A percentile compares a stretch with the other conserved stretches of the same genome.
Conservation (phyloP, 2,888 invertebrate species). For the Flexamia atlantica region DNA sequence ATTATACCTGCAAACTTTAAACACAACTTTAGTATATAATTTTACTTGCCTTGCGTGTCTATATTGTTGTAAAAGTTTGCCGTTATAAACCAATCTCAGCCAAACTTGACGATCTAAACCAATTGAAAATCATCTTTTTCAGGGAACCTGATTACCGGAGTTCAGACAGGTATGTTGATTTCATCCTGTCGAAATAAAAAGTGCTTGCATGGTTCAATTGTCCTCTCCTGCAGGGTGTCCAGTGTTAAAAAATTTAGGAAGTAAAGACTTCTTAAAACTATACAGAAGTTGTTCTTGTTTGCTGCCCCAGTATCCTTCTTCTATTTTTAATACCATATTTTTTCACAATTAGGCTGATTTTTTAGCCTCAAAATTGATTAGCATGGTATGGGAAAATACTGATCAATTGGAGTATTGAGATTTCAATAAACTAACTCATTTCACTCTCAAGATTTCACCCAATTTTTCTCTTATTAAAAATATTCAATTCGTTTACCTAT, state of each 20-base stretch:
- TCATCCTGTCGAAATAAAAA: constrained; percentile 25
- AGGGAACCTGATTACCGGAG: constrained; percentile 67
- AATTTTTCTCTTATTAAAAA: too few species aligned
- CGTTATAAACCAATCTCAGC: background rate
- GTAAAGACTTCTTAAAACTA: constrained; percentile 16
- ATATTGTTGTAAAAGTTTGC: background rate
- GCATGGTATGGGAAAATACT: too few species aligned
- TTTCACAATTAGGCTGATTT: too few species aligned
- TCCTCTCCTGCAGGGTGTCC: constrained; percentile 16
- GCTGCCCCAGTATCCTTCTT: too few species aligned
- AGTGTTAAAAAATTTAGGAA: background rate
- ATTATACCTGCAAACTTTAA: constrained; percentile 13
- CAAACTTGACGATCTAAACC: constrained; percentile 9
- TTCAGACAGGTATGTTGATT: constrained; percentile 66
- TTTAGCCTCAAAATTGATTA: too few species aligned
- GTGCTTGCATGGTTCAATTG: constrained; percentile 17
- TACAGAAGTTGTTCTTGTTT: constrained; percentile 33
- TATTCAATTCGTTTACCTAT: too few species aligned
- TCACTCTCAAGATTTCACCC: too few species aligned
- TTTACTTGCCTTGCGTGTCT: background rate
- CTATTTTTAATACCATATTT: too few species aligned
- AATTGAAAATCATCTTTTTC: constrained; percentile 57
- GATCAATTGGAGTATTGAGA: too few species aligned
- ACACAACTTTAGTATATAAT: background rate
- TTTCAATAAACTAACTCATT: too few species aligned